Conservation (phyloP, 2,113 vertebrate species). For the Uria aalge region DNA sequence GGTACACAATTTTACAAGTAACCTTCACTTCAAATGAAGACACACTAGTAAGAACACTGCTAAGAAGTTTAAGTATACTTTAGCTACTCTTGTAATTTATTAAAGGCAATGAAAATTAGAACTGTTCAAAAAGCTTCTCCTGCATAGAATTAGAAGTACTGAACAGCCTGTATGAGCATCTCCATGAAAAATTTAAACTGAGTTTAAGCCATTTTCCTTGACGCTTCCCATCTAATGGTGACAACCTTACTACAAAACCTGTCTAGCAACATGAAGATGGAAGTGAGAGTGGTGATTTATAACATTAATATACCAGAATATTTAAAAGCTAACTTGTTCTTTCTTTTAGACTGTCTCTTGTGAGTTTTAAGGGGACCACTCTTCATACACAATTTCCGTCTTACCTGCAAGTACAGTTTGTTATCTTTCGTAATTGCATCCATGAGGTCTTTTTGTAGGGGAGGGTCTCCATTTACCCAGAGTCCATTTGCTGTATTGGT, state of each 20-base stretch:
- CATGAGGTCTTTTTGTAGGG: constrained; percentile 96
- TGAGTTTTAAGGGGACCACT: neutral
- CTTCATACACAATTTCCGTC: neutral
- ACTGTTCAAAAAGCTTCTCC: neutral
- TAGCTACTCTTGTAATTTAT: neutral
- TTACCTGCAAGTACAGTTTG: constrained; percentile 96
- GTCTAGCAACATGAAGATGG: neutral
- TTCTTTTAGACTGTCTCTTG: neutral
- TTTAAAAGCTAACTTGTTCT: neutral
- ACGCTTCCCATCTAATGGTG: neutral
- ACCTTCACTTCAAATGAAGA: neutral
- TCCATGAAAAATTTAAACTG: neutral
- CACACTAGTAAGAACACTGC: accelerated
- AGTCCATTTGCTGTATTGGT: constrained; percentile 73
- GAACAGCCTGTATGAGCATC: accelerated
- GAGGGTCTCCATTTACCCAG: constrained; percentile 87
- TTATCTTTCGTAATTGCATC: constrained; percentile 98
- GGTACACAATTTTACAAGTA: neutral
- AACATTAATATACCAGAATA: neutral
- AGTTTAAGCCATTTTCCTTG: neutral
- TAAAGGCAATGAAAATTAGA: neutral
- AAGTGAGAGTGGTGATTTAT: neutral
- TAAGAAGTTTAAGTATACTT: neutral
- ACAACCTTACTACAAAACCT: neutral
- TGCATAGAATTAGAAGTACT: neutral